Percentiles rank a stretch among this genome's conserved stretches.
Evolutionary conservation across 2,888 invertebrate genomes (phyloP).

Genomic region (Drosophila tripunctata): DNA sequence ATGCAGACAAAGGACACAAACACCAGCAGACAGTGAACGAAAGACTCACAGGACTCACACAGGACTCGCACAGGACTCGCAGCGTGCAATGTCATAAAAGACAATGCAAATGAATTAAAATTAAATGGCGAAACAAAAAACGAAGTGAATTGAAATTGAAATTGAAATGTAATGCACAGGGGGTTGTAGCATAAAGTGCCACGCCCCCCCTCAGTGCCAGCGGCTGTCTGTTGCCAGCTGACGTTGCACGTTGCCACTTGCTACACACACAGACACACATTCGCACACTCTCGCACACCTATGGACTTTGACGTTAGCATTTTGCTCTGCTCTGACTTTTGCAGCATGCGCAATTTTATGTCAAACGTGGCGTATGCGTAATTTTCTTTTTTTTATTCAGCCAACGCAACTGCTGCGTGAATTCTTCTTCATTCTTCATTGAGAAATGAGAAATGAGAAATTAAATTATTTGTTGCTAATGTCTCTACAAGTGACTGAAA

Average conservation of each 20-base stretch:
- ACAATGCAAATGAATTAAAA: slow-evolving; percentile 80
- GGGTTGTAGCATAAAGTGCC: neutral
- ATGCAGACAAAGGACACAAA: slow-evolving; percentile 22
- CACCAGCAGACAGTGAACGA: neutral
- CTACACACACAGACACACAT: neutral
- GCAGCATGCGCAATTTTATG: slow-evolving; percentile 63
- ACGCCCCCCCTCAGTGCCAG: slow-evolving; percentile 2
- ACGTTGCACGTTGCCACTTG: slow-evolving; percentile 30
- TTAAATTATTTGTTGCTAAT: slow-evolving; percentile 79
- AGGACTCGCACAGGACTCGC: slow-evolving; percentile 4
- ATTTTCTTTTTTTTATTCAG: slow-evolving; percentile 57
- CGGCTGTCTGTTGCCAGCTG: slow-evolving; percentile 48
- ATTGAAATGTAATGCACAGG: slow-evolving; percentile 76
- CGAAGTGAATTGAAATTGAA: slow-evolving; percentile 45
- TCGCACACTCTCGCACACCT: neutral
- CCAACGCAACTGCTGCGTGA: slow-evolving; percentile 7
- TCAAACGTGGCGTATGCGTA: slow-evolving; percentile 76
- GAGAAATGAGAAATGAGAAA: slow-evolving; percentile 66
- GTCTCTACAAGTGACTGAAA: slow-evolving; percentile 39
- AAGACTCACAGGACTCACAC: slow-evolving; percentile 23
- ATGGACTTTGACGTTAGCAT: slow-evolving; percentile 50
- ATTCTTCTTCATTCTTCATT: slow-evolving; percentile 34
- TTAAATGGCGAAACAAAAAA: slow-evolving; percentile 65
- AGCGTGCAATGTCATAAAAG: slow-evolving; percentile 52
- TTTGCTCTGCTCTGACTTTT: slow-evolving; percentile 45